Evolutionary conservation across 2,888 invertebrate species (phyloP).

Genomic region (Leptinotarsa haldemani): DNA sequence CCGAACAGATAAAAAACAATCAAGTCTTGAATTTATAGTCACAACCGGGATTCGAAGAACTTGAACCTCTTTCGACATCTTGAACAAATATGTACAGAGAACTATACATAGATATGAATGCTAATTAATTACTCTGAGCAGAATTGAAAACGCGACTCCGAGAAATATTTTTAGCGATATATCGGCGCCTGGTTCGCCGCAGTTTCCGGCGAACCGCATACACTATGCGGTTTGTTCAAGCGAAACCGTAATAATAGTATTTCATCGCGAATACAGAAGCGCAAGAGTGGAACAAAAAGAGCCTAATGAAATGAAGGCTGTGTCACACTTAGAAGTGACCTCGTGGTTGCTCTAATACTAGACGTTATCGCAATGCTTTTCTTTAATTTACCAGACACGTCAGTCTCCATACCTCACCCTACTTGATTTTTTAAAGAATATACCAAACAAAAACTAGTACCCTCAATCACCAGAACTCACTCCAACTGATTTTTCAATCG

Average conservation of each 20-base stretch:
- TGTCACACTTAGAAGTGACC: too few species aligned
- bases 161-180: slow-evolving; percentile 21
- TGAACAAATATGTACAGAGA: slow-evolving; percentile 17
- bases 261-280: background rate
- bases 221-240: slow-evolving; percentile 2
- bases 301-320: too few species aligned
- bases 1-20: background rate
- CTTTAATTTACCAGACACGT: background rate
- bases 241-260: background rate
- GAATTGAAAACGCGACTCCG: slow-evolving; percentile 1
- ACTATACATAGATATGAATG: slow-evolving; percentile 19
- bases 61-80: background rate
- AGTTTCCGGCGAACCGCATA: slow-evolving; percentile 18
- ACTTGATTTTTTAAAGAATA: background rate
- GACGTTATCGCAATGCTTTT: too few species aligned
- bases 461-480: background rate
- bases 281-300: background rate
- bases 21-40: background rate
- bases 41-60: background rate
- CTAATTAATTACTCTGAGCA: slow-evolving; percentile 14
- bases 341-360: too few species aligned
- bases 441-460: background rate
- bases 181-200: slow-evolving; percentile 23
- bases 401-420: background rate
- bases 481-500: background rate